Conservation (phyloP, 2,888 invertebrate species). For the Phragmatobia fuliginosa region DNA sequence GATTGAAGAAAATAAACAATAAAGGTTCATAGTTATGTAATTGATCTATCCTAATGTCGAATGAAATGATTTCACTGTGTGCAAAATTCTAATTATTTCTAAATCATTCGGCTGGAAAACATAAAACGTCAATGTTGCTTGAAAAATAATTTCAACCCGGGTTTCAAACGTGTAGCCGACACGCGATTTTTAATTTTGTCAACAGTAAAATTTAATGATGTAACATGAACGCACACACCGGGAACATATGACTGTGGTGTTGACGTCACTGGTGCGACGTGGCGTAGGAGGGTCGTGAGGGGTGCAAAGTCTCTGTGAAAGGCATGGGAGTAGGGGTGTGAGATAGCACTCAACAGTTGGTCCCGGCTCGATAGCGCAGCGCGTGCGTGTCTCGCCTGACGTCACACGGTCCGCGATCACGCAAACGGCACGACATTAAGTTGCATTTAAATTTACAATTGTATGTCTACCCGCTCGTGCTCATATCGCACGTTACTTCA, state of each 20-base stretch:
- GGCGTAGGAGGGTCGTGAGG: slow-evolving; percentile 53
- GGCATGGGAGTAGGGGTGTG: slow-evolving; percentile 54
- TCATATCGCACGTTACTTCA: slow-evolving; percentile 25
- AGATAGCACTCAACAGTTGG: slow-evolving; percentile 82
- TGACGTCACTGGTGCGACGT: slow-evolving; percentile 70
- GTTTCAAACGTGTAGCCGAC: slow-evolving; percentile 17
- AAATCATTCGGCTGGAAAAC: neutral
- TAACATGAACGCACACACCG: slow-evolving; percentile 57
- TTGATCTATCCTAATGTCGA: no score
- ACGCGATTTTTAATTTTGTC: slow-evolving; percentile 54
- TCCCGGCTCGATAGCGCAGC: slow-evolving; percentile 77
- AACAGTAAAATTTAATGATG: slow-evolving; percentile 59
- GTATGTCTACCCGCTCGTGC: slow-evolving; percentile 27
- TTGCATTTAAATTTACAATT: slow-evolving; percentile 32
- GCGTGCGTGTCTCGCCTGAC: slow-evolving; percentile 73
- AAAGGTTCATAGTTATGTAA: no score
- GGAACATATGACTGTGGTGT: slow-evolving; percentile 60
- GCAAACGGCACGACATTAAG: slow-evolving; percentile 42
- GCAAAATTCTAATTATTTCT: neutral
- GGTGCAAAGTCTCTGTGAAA: slow-evolving; percentile 54
- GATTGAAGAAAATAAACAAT: no score
- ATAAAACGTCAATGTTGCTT: slow-evolving; percentile 6
- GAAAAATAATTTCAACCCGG: slow-evolving; percentile 6
- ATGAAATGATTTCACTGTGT: neutral
- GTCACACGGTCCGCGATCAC: slow-evolving; percentile 67